phyloP scores from a whole-genome alignment of 2,797 vertebrate species.

The Melanogrammus aeglefinus region DNA sequence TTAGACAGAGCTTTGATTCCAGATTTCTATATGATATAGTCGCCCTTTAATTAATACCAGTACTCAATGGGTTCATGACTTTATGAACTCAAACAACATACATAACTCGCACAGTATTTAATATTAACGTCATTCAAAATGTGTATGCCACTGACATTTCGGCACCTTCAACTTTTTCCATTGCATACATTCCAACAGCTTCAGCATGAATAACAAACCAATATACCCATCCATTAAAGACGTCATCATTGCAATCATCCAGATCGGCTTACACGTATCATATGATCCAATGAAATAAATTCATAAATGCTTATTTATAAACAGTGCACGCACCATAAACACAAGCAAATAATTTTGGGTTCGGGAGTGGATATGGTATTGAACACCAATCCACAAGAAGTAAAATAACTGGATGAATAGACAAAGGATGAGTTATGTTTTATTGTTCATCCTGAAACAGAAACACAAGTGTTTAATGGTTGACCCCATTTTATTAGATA shows the following conservation, averaged over 20 bases:
- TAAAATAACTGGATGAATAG: background rate
- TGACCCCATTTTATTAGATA: conserved; percentile 31
- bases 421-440: background rate
- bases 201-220: background rate
- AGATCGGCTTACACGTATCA: background rate
- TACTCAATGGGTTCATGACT: background rate
- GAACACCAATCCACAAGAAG: background rate
- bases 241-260: background rate
- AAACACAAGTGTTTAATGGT: background rate
- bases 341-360: background rate
- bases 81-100: too few relatives aligned
- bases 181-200: background rate
- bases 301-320: too few relatives aligned
- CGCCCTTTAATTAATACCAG: background rate
- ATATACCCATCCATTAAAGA: background rate
- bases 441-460: background rate
- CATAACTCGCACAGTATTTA: background rate
- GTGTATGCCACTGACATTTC: too few relatives aligned
- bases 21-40: background rate
- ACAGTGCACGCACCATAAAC: background rate
- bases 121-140: background rate
- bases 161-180: background rate
- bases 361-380: background rate
- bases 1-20: background rate
- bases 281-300: background rate